Evolutionary conservation across 2,113 vertebrate species (phyloP).

Genomic region (Australoheros scitulus): DNA sequence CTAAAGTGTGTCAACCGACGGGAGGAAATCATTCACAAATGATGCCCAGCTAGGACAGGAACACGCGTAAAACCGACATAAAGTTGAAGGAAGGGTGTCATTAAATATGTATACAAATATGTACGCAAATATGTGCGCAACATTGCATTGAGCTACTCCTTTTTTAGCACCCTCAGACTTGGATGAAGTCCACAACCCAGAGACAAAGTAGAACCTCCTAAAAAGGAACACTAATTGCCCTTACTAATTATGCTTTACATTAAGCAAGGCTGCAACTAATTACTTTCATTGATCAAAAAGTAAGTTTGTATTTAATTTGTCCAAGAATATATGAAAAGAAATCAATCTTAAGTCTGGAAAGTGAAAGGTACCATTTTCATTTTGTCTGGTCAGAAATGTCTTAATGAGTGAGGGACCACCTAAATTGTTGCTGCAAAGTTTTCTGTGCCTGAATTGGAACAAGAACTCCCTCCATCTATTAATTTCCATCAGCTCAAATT

Average conservation of each 20-base stretch:
- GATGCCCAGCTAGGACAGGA: conserved; percentile 33
- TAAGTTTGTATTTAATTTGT: neutral
- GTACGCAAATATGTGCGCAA: too few species aligned
- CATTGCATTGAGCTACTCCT: conserved; percentile 15
- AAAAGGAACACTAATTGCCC: conserved; percentile 48
- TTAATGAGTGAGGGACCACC: neutral
- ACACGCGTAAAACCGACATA: conserved; percentile 22
- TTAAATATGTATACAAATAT: conserved; percentile 58
- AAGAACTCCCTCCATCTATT: conserved; percentile 21
- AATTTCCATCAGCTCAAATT: conserved; percentile 20
- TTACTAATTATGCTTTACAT: conserved; percentile 41
- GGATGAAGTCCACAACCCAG: conserved; percentile 20
- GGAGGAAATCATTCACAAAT: conserved; percentile 52
- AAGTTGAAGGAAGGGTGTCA: conserved; percentile 23
- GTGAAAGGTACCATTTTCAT: neutral
- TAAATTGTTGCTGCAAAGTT: neutral
- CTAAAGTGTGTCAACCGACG: conserved; percentile 44
- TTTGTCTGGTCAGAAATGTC: neutral
- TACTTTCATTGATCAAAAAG: conserved; percentile 20
- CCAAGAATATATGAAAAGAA: neutral
- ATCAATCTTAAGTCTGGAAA: neutral
- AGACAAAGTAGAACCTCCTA: conserved; percentile 29
- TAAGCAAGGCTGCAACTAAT: conserved; percentile 27
- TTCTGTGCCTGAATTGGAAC: neutral
- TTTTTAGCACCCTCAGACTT: conserved; percentile 35